phyloP scores from a whole-genome alignment of 2,113 vertebrate genomes.

The Sisor rabdophorus region DNA sequence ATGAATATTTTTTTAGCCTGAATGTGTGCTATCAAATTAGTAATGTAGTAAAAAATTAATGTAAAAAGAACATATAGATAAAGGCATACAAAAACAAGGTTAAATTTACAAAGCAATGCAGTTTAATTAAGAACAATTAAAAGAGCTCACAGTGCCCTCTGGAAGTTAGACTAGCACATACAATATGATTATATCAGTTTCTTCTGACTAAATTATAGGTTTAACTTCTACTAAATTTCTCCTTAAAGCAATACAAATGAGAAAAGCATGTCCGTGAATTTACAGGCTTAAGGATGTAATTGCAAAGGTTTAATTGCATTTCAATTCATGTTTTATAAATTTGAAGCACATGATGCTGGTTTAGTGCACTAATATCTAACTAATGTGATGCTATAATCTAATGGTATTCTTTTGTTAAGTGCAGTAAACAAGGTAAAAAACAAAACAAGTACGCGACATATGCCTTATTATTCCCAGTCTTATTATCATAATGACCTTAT shows the following conservation, averaged over 20 bases:
- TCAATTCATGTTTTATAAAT: conserved; percentile 63
- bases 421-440: conserved; percentile 62
- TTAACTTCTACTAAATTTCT: conserved; percentile 38
- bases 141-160: conserved; percentile 24
- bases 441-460: conserved; percentile 68
- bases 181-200: conserved; percentile 42
- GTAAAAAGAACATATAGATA: too few species aligned
- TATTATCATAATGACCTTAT: conserved; percentile 71
- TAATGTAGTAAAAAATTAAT: too few species aligned
- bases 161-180: conserved; percentile 19
- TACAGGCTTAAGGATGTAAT: conserved; percentile 58
- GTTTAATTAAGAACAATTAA: conserved; percentile 38
- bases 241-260: conserved; percentile 51
- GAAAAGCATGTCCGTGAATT: conserved; percentile 52
- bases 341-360: conserved; percentile 56
- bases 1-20: too few species aligned
- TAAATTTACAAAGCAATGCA: not conserved
- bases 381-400: conserved; percentile 58
- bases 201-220: conserved; percentile 57
- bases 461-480: conserved; percentile 64
- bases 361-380: conserved; percentile 57
- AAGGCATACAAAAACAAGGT: too few species aligned
- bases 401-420: conserved; percentile 53
- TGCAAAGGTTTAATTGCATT: conserved; percentile 62
- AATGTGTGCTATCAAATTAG: too few species aligned